Conservation (phyloP, 2,888 invertebrate species). For the Girardia tigrina region DNA sequence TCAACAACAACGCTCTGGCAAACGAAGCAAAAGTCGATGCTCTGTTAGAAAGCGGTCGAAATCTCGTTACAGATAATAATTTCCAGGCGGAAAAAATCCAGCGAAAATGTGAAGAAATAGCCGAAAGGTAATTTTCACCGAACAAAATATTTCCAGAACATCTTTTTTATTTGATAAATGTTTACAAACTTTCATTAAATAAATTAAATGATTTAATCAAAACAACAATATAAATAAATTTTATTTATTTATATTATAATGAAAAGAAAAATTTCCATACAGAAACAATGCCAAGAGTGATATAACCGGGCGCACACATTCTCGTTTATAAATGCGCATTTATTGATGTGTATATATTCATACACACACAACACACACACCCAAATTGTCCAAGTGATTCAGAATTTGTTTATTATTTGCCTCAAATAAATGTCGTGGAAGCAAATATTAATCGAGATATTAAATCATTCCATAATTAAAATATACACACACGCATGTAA, state of each 20-base stretch:
- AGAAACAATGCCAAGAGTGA: too few species aligned
- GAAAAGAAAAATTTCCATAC: too few species aligned
- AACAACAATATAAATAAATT: not conserved
- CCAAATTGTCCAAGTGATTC: constrained; percentile 2
- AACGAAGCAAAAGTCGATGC: constrained; percentile 98
- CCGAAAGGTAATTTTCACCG: constrained; percentile 40
- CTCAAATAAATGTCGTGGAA: not conserved
- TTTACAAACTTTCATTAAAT: not conserved
- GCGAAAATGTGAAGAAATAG: constrained; percentile 66
- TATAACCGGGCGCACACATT: too few species aligned
- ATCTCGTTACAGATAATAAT: constrained; percentile 77
- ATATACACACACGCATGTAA: not conserved
- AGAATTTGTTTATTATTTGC: constrained; percentile 17
- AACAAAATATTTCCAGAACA: not conserved
- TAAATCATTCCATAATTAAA: too few species aligned
- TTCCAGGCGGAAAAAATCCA: constrained; percentile 88
- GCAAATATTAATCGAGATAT: too few species aligned
- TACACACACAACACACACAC: not conserved
- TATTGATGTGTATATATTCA: not conserved
- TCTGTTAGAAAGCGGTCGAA: constrained; percentile 79
- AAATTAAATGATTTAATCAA: not conserved
- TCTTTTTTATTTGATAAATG: not conserved
- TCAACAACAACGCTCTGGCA: constrained; percentile 97
- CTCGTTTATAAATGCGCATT: too few species aligned
- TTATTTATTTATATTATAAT: constrained; percentile 7